These are phyloP conservation scores for Junonia oenone DNA, from an alignment of 2,888 invertebrate species.

Conservation along the genomic window DNA sequence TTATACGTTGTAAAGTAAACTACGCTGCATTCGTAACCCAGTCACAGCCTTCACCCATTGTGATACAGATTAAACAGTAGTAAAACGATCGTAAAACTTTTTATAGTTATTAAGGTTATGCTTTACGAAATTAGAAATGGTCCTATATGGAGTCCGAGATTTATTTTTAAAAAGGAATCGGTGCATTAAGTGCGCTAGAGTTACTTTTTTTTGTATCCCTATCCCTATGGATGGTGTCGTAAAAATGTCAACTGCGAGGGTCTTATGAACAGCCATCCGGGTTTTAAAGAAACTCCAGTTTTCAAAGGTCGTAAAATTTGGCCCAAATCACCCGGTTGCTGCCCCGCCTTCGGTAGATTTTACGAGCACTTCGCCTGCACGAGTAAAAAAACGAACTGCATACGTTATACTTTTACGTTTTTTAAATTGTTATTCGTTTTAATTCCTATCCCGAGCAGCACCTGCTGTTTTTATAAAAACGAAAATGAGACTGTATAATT, in stretches of 20 bases:
- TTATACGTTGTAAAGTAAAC: constrained; percentile 30
- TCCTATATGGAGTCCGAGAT: constrained; percentile 57
- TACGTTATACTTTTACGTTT: constrained; percentile 16
- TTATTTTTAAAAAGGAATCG: constrained; percentile 51
- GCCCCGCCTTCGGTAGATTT: constrained; percentile 45
- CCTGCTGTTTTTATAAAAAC: background rate
- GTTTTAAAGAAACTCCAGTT: constrained; percentile 55
- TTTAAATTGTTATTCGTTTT: constrained; percentile 21
- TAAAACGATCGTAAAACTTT: constrained; percentile 69
- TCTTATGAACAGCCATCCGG: constrained; percentile 42
- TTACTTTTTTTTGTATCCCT: constrained; percentile 42
- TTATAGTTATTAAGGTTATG: constrained; percentile 61
- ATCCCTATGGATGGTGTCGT: constrained; percentile 63
- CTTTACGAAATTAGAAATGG: constrained; percentile 64
- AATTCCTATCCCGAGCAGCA: background rate
- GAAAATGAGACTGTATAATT: background rate
- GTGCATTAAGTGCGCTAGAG: constrained; percentile 50
- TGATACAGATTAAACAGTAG: constrained; percentile 71
- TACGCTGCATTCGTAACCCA: constrained; percentile 37
- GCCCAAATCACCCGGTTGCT: constrained; percentile 41
- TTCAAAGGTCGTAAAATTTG: constrained; percentile 54
- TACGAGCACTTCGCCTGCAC: constrained; percentile 40
- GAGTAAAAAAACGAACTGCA: constrained; percentile 13
- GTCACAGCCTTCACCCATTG: constrained; percentile 52
- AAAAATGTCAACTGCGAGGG: constrained; percentile 53